Evolutionary conservation across 2,888 invertebrate genomes (phyloP).

Genomic region (Icerya purchasi): DNA sequence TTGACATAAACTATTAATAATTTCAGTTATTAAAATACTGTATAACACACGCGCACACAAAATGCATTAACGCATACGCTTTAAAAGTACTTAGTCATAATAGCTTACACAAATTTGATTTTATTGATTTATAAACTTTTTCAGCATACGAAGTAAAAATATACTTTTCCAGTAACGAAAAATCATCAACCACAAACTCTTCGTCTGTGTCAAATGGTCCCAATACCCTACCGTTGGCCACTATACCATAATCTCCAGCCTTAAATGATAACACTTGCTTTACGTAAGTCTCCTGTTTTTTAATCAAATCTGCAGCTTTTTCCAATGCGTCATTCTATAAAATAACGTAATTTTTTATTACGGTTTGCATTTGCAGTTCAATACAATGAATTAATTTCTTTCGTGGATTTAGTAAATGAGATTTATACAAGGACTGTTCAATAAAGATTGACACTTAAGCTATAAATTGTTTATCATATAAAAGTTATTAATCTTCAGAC

Average conservation of each 20-base stretch:
- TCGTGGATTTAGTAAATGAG: no score
- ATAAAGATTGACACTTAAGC: no score
- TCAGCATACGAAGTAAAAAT: constrained; percentile 22
- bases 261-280: constrained; percentile 46
- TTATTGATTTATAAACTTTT: constrained; percentile 19
- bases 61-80: no score
- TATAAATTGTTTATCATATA: no score
- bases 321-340: not conserved
- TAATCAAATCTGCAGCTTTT: constrained; percentile 18
- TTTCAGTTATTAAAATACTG: no score
- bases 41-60: no score
- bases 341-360: not conserved
- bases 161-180: constrained; percentile 58
- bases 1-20: no score
- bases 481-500: no score
- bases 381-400: no score
- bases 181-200: constrained; percentile 66
- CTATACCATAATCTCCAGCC: constrained; percentile 43
- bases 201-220: constrained; percentile 61
- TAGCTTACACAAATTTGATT: constrained; percentile 21
- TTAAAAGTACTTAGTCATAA: no score
- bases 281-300: constrained; percentile 37
- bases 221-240: constrained; percentile 72
- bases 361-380: no score
- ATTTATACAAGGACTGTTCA: no score